phyloP scores from a whole-genome alignment of 1,140 invertebrate species.

The Eriosoma lanigerum region DNA sequence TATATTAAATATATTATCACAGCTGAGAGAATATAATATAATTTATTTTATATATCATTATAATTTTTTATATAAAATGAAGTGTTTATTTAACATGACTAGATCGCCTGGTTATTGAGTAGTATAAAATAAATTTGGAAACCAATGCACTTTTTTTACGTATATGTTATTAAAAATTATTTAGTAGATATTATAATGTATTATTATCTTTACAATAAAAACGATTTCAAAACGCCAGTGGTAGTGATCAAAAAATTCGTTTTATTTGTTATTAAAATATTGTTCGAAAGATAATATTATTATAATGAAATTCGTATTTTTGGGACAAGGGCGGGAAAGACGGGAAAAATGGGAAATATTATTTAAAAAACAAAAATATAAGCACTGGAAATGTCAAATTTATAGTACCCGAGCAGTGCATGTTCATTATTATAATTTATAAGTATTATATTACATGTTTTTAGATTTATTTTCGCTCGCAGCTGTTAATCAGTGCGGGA shows the following conservation, averaged over 20 bases:
- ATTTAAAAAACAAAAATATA: not conserved
- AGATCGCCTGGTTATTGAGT: conserved; percentile 31
- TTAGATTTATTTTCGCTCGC: not conserved
- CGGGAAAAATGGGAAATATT: no score
- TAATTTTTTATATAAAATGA: conserved; percentile 25
- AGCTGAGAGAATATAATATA: conserved; percentile 34
- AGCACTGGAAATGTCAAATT: conserved; percentile 6
- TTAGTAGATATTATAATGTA: no score
- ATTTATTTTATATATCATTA: conserved; percentile 12
- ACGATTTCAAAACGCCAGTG: no score
- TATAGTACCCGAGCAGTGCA: not conserved
- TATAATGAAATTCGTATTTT: conserved; percentile 20
- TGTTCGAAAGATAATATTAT: not conserved
- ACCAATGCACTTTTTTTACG: conserved; percentile 1
- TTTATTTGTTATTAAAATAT: conserved; percentile 10
- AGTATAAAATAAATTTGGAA: conserved; percentile 11
- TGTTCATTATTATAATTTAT: not conserved
- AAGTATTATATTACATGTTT: no score
- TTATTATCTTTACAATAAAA: not conserved
- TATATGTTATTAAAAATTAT: no score
- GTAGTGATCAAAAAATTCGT: conserved; percentile 1
- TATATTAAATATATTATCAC: conserved; percentile 51
- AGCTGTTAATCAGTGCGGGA: not conserved
- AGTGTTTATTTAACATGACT: conserved; percentile 46
- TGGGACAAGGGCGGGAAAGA: not conserved